Evolutionary conservation across 2,113 vertebrate genomes (phyloP), one percentile per base, ranked within the genome.

Genomic region (Gila orcuttii): DNA sequence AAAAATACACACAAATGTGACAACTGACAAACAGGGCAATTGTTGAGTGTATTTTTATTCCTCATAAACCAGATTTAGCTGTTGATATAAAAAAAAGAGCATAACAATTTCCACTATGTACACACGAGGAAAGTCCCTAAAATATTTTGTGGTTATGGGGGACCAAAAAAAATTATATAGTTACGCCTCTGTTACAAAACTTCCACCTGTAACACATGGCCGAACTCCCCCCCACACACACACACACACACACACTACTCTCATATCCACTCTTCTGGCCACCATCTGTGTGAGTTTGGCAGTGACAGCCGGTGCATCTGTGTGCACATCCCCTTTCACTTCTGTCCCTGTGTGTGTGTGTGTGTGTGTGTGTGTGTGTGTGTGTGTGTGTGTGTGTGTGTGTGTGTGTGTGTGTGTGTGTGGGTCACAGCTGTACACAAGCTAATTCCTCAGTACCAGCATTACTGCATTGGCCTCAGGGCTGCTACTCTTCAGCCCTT

Each of bases 241-340:
- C 59, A 85, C 77, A 85, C 87, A 87, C 87, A 85, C 68, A 86
- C 50, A 81, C 87, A 84, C 90, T 90, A 90, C 86, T 94, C 90
- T 95, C 94, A 94, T 93, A 94, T 95, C 94, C 94, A 91, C 93
- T 93, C 88, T 90, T 82, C 89, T 90, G 90, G 90, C 91, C 91
- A 92, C 93, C 93, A 94, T 94, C 93, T 95, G 93, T 92, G 90
- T 85, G 89, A 75, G 93, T 95, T 95, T 96, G 93, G 90, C 87
- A 89, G 90, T 89, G 90, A 90, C 92, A 87, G 90, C 89, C 91
- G 86, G 79, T 86, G 76, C 93, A 95, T 94, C 93, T 94, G 93
- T 94, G 83, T 90, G 92, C 90, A 94, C 93, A 94, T 94, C 93
- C 94, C 92, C 90, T 95, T 93, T 94, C 94, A 95, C 93, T 95